phyloP scores from a whole-genome alignment of 2,797 vertebrate genomes.

The Pygocentrus nattereri region DNA sequence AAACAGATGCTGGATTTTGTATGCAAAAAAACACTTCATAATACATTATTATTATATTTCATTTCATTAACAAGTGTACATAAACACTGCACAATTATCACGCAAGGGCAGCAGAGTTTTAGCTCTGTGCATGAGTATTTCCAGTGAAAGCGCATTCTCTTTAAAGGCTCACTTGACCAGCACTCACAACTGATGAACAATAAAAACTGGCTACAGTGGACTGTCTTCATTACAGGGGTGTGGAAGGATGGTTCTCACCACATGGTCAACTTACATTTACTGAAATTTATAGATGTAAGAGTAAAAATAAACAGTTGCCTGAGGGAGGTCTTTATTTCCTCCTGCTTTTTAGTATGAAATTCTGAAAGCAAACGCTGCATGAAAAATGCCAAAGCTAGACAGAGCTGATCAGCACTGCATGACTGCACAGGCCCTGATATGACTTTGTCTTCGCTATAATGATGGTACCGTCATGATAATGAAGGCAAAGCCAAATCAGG shows the following conservation, averaged over 20 bases:
- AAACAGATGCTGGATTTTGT: neutral
- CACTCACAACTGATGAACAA: no score
- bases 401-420: conserved; percentile 1
- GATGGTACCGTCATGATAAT: neutral
- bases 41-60: neutral
- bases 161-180: neutral
- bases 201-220: neutral
- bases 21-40: neutral
- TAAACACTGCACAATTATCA: neutral
- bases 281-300: neutral
- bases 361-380: neutral
- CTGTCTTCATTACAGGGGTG: neutral
- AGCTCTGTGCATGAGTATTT: neutral
- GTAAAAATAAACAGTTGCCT: neutral
- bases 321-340: neutral
- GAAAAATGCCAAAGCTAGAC: neutral
- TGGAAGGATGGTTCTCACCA: neutral
- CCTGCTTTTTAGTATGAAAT: neutral
- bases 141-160: neutral
- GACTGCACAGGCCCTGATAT: conserved; percentile 1
- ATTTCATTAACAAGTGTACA: neutral
- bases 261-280: neutral
- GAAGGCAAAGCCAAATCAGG: neutral
- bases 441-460: neutral
- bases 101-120: neutral